Base-by-base conservation (phyloP, 2,113 vertebrate genomes). In the Ammodytes dubius region DNA sequence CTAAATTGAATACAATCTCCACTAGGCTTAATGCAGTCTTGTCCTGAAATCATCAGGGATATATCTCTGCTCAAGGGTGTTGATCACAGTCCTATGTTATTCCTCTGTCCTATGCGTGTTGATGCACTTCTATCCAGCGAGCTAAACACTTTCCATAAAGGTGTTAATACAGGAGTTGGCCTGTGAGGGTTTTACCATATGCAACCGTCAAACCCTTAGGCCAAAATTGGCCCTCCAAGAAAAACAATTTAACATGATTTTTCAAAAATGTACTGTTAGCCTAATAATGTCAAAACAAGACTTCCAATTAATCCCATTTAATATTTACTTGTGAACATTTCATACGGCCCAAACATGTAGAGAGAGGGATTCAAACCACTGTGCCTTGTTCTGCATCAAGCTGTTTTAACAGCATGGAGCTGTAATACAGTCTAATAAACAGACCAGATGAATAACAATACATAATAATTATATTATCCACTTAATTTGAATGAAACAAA, bases 1-100 rank as follows among this genome's bases (percentile, higher is more conserved):
- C 53, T 67, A 74, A 86, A 88, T 69, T 56, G 60, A 88, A 82
- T 54, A 37, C n/a, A 49, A 78, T 81, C 15, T 53, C 45, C 45
- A 39, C 43, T 17, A 14, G 49, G 43, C 19, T 67, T 71, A 63
- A 79, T 14, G n/a, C 37, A 13, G 45, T 46, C 37, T 15, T 46
- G 67, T 81, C 45, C 47, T 1, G 1, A 70, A 27, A 59, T 57
- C 61, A 70, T 72, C 15, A 60, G 47, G 40, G 52, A 9, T 54
- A 0, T 5, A 68, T 74, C 77, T 76, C 47, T 68, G 43, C 42
- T 54, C 12, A 61, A 84, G 14, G 46, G 35, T 63, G 63, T 58
- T 60, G 60, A 37, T 79, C 42, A 65, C 19, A 69, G 42, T 87
- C 47, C 49, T 74, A 50, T 50, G 43, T 60, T 12, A 56, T 12